phyloP scores from a whole-genome alignment of 2,113 vertebrate genomes.

The Athene noctua region DNA sequence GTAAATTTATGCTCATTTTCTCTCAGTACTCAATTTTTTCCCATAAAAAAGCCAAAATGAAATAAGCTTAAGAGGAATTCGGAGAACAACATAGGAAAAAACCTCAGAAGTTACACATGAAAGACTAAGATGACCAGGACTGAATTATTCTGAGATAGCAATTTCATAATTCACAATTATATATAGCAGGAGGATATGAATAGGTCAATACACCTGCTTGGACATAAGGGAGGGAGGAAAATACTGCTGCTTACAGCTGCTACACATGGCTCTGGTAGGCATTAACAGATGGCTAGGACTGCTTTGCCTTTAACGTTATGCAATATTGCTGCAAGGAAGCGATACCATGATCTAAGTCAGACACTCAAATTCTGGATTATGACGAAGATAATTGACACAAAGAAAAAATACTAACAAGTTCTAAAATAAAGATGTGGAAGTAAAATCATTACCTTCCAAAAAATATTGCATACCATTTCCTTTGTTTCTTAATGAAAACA shows the following conservation, averaged over 20 bases:
- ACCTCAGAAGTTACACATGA: rapidly evolving
- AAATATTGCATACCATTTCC: neutral
- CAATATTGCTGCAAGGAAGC: neutral
- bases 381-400: neutral
- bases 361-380: neutral
- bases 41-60: neutral
- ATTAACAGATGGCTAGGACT: slow-evolving; percentile 36
- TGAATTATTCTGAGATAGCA: neutral
- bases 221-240: slow-evolving; percentile 37
- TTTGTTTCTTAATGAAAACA: neutral
- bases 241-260: slow-evolving; percentile 43
- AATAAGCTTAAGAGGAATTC: neutral
- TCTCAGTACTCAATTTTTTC: neutral
- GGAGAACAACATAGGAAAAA: neutral
- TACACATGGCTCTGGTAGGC: slow-evolving; percentile 15
- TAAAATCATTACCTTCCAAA: neutral
- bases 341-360: neutral
- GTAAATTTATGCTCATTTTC: neutral
- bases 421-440: neutral
- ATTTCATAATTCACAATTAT: neutral
- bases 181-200: neutral
- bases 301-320: neutral
- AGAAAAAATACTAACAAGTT: neutral
- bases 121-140: neutral
- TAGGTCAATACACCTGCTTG: neutral